Conservation (phyloP, 2,888 invertebrate species). For the Pecten maximus region DNA sequence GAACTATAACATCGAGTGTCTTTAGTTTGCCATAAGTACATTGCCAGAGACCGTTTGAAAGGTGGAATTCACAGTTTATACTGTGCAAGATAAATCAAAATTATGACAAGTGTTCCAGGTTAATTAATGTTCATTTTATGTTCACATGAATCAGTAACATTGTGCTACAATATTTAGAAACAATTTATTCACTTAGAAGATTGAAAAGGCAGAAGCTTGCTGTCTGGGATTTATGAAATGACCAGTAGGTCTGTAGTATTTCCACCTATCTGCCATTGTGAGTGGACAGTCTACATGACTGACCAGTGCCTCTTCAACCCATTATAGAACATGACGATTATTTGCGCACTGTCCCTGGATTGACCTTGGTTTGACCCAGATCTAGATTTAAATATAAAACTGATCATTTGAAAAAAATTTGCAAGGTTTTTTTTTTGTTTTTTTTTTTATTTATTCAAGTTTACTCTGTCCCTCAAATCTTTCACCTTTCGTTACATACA, state of each 20-base stretch:
- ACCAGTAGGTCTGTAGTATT: too few relatives aligned
- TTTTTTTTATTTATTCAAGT: not conserved
- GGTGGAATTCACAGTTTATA: not conserved
- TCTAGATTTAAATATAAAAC: not conserved
- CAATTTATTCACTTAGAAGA: too few relatives aligned
- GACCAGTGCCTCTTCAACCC: too few relatives aligned
- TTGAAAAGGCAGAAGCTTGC: too few relatives aligned
- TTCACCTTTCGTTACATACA: not conserved
- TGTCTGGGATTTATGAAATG: too few relatives aligned
- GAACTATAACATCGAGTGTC: slow-evolving; percentile 58
- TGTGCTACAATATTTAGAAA: not conserved
- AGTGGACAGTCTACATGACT: too few relatives aligned
- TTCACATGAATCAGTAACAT: not conserved
- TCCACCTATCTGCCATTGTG: too few relatives aligned
- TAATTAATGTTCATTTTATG: not conserved
- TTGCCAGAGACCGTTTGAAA: not conserved
- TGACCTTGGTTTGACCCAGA: not conserved
- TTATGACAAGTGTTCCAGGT: not conserved
- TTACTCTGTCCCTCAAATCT: not conserved
- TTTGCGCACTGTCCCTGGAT: too few relatives aligned
- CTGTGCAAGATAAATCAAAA: not conserved
- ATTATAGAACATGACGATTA: too few relatives aligned
- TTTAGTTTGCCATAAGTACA: not conserved
- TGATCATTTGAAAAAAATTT: not conserved
- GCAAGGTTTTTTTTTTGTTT: not conserved